phyloP scores from a whole-genome alignment of 2,797 vertebrate genomes.

The Peromyscus attwateri region DNA sequence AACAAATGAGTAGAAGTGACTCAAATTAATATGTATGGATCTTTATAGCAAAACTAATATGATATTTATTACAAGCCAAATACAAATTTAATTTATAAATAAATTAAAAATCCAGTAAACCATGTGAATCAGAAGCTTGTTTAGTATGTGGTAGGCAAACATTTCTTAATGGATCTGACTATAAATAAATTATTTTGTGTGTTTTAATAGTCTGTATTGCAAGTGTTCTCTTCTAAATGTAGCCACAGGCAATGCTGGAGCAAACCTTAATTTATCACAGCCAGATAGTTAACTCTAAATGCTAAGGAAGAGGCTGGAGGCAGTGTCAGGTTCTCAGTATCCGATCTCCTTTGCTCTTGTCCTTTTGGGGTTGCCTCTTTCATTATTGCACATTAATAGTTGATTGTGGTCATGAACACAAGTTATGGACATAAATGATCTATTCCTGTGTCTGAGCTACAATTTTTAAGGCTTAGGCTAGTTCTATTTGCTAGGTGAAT shows the following conservation, averaged over 20 bases:
- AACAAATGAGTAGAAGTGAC: neutral
- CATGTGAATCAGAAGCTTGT: neutral
- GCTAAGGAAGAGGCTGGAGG: neutral
- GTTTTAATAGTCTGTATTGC: neutral
- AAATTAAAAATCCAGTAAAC: neutral
- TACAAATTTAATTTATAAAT: neutral
- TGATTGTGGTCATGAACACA: neutral
- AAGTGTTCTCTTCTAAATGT: neutral
- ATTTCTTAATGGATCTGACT: neutral
- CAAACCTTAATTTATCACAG: neutral
- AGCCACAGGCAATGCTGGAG: neutral
- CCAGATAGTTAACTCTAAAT: neutral
- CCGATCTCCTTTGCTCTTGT: neutral
- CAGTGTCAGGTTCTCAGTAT: neutral
- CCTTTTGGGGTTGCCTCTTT: neutral
- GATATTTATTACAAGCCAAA: neutral
- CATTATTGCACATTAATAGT: neutral
- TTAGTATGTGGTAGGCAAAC: neutral
- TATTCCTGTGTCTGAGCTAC: neutral
- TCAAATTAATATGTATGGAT: neutral
- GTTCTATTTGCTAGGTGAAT: neutral
- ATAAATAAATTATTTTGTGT: neutral
- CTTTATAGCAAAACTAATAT: neutral
- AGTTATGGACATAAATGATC: neutral
- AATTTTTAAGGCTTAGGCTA: neutral